Evolutionary conservation across 2,888 invertebrate genomes (phyloP), one percentile per base, ranked within the genome.

Genomic region (Cephus pygmeus): DNA sequence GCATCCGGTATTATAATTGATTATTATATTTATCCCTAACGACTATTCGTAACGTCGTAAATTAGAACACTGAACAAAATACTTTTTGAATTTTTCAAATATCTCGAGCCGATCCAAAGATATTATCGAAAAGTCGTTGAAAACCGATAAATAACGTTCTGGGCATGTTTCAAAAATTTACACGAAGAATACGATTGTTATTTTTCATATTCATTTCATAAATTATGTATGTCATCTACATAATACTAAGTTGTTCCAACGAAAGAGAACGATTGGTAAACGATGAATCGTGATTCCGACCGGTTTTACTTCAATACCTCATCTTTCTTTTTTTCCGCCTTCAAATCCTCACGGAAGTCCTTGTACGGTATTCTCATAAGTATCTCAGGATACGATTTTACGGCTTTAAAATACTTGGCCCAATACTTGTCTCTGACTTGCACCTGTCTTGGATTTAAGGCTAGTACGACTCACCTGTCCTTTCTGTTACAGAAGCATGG

Each of bases 401-500:
- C 56, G 56, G 56, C 56, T 56, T 56, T 56, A 1, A 56, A 56
- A 23, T 56, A 56, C 56, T 56, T 23, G 9, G 56, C 23, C 56
- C 56, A 56, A 56, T 9, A 56, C 56, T 56, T 23, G 15, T 56
- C 56, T 15, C 40, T 56, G 56, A 56, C 23, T 71, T 30, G 71
- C 71, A 31, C 71, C 34, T 34, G 71, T 71, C 71, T 71, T 56
- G 56, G 56, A 15, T n/a, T 74, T n/a, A 33, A 33, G 30, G 30
- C 74, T 35, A 74, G 75, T 75, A 74, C 76, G 77, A 77, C 78
- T 81, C 82, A 81, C 82, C 82, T 83, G 83, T 83, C 23, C 23
- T 15, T 40, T 56, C 81, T 82, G 81, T 83, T 83, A 77, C 83
- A 83, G 83, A 83, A 81, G 40, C 81, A 79, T 73, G 82, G 76